phyloP scores from a whole-genome alignment of 2,113 vertebrate genomes.

The Labeo rohita region DNA sequence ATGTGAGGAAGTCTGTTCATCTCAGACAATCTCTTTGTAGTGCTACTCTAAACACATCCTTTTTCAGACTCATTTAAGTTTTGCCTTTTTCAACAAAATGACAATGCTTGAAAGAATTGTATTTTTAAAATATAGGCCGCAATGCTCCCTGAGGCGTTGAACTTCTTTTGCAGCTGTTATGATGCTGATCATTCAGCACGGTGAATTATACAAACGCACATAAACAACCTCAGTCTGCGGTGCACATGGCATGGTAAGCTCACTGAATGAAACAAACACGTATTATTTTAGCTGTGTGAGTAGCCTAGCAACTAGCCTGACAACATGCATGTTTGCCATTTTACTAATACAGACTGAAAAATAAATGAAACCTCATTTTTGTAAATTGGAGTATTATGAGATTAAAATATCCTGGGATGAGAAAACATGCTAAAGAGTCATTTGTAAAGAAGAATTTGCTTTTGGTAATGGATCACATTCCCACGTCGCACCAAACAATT shows the following conservation, averaged over 20 bases:
- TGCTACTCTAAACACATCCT: neutral
- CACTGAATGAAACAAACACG: neutral
- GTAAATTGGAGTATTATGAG: neutral
- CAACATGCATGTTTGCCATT: neutral
- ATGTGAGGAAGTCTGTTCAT: neutral
- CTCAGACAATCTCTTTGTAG: neutral
- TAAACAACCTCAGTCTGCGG: conserved; percentile 2
- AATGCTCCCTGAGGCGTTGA: conserved; percentile 22
- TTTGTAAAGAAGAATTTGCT: neutral
- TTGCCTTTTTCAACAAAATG: neutral
- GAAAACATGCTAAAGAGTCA: neutral
- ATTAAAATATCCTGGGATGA: neutral
- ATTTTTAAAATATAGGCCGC: conserved; percentile 19
- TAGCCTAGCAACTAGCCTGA: conserved; percentile 27
- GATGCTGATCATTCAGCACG: neutral
- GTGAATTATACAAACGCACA: neutral
- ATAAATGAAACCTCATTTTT: neutral
- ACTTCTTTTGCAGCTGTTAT: conserved; percentile 37
- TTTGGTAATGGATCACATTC: neutral
- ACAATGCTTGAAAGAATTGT: neutral
- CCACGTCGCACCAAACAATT: neutral
- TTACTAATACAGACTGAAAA: neutral
- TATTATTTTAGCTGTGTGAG: neutral
- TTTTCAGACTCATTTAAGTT: neutral
- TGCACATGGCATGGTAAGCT: neutral